Evolutionary conservation across 2,797 vertebrate species (phyloP).

Genomic region (Squalus acanthias): DNA sequence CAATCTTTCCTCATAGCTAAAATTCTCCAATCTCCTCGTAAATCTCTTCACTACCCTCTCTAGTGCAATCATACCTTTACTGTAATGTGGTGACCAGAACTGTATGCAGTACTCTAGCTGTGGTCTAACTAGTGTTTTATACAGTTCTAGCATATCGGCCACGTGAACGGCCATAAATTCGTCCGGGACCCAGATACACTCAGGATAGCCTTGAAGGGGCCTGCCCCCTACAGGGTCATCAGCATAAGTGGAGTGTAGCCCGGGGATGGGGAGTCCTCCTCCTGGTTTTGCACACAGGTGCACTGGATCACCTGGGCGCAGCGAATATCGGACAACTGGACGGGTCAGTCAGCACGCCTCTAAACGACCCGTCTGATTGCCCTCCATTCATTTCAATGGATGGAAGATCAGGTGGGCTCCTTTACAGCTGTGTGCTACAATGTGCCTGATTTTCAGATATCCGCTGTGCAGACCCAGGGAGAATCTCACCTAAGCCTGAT

Average conservation of each 20-base stretch:
- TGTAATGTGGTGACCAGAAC: too few relatives aligned
- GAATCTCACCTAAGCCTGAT: not conserved
- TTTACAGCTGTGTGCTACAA: not conserved
- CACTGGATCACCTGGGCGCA: not conserved
- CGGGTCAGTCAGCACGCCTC: not conserved
- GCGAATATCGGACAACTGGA: not conserved
- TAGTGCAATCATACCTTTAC: too few relatives aligned
- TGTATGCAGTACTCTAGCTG: too few relatives aligned
- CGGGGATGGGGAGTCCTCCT: not conserved
- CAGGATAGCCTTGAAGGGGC: too few relatives aligned
- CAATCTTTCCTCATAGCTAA: too few relatives aligned
- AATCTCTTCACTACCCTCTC: too few relatives aligned
- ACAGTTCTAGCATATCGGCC: too few relatives aligned
- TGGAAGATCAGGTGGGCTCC: not conserved
- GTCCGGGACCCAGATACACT: not conserved
- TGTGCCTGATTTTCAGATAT: not conserved
- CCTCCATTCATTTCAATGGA: not conserved
- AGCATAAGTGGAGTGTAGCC: not conserved
- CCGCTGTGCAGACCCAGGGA: not conserved
- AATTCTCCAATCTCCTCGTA: too few relatives aligned
- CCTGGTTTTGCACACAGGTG: not conserved
- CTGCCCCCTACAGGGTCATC: not conserved
- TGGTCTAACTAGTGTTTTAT: too few relatives aligned
- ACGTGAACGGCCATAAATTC: not conserved
- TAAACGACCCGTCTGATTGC: too few relatives aligned